Evolutionary conservation across 2,113 vertebrate genomes (phyloP).

Genomic region (Clarias gariepinus): DNA sequence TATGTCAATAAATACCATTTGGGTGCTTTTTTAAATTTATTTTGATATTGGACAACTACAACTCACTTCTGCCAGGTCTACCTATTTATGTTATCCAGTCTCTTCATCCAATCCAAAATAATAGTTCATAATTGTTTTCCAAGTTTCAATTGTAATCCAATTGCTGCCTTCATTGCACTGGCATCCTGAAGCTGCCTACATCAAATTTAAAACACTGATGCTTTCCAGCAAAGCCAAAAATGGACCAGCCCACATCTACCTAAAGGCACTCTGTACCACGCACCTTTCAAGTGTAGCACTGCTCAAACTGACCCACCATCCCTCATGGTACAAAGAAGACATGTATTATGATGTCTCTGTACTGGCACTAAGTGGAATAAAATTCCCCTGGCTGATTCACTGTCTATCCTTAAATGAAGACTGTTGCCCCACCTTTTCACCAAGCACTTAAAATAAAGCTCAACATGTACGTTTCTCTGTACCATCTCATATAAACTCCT

Average conservation of each 20-base stretch:
- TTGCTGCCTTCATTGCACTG: not conserved
- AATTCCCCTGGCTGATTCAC: conserved; percentile 1
- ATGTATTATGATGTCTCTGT: not conserved
- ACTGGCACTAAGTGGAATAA: not conserved
- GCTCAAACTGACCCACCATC: not conserved
- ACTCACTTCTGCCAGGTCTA: not conserved
- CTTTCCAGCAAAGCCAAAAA: not conserved
- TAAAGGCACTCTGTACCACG: not conserved
- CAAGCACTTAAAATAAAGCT: conserved; percentile 4
- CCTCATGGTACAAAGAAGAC: not conserved
- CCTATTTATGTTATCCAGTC: not conserved
- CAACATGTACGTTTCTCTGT: not conserved
- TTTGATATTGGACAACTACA: not conserved
- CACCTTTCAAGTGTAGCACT: not conserved
- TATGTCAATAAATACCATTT: not conserved
- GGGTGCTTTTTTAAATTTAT: not conserved
- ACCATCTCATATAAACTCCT: not conserved
- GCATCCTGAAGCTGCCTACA: not conserved
- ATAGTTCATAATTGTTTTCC: not conserved
- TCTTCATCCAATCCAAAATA: not conserved
- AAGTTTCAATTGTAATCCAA: not conserved
- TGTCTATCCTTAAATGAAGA: not conserved
- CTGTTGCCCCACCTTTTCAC: not conserved
- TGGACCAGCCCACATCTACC: not conserved
- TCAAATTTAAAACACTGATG: not conserved